Evolutionary conservation across 2,113 vertebrate genomes (phyloP), one percentile per base, ranked within the genome.

Genomic region (Dipodomys ordii): DNA sequence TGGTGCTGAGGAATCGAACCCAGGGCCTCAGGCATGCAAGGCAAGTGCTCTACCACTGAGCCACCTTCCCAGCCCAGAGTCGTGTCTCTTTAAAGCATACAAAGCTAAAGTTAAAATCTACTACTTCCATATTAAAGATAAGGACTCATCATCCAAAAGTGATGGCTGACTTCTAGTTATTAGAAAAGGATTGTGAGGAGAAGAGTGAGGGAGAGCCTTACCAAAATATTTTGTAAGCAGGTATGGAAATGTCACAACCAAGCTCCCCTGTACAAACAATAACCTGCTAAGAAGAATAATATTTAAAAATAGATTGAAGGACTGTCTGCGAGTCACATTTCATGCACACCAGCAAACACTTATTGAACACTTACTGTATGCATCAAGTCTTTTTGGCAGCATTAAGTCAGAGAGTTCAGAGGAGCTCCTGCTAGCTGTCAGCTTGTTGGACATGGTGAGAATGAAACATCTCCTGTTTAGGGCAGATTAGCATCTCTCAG

Each of bases 51-150:
- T 39, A 39, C 35, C 35, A 39, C 35, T 39, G 35, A 39, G 35
- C 35, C 35, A 39, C 35, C 35, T 39, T 39, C 35, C 35, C 35
- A 39, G 4, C 35, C 35, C 35, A 39, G 35, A 39, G 35, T 39
- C 35, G 35, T 64, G 53, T 79, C 67, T 85, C 35, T 9, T 23
- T 64, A 72, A 83, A 88, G n/a, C 30, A 87, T 96, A 82, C 13
- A 39, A 81, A 87, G 74, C 67, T 19, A 39, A 73, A 87, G 7
- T 39, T 27, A 68, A 67, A 92, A 90, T 76, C 53, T 22, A 64
- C 18, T 64, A 7, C 69, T 69, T 64, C 49, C 18, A 19, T 32
- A 39, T 11, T 18, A 49, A 72, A 65, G 65, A 23, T 0, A 7
- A 91, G 19, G 46, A 2, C 71, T 83, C 83, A 60, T 71, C 44